Base-by-base conservation (phyloP, 2,888 invertebrate species). In the Amiota mariae region DNA sequence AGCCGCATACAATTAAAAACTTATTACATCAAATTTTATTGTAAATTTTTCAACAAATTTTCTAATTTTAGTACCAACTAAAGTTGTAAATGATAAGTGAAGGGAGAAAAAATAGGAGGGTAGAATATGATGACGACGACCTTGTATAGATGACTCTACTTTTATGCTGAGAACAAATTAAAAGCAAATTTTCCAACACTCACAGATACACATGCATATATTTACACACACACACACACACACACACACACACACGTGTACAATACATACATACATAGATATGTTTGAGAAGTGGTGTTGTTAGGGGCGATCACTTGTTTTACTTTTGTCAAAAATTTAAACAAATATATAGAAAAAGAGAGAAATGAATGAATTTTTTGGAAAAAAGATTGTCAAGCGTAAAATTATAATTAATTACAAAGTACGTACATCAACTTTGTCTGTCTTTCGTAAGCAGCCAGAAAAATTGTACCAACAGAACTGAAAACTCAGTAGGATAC, bases 381-480 rank as follows among this genome's bases (percentile, higher is more conserved):
- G 36, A 74, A 78, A 77, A 74, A 77, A 81, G 79, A 76, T 82
- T 81, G 79, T 82, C 79, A 82, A 80, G 84, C 81, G 79, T 81
- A 79, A 85, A 84, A 84, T 84, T 84, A 84, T 85, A 84, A 84
- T 84, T 84, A 84, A 82, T 84, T 84, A 80, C 76, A 77, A 75
- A 76, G 79, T 75, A 74, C 77, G 51, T 63, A 63, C 63, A 54
- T 54, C 20, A 73, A 73, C 72, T 71, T 54, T 59, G 67, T 67
- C 59, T 61, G 36, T 36, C 66, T 51, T 24, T 12, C 64, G 66
- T 48, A 18, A 15, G 59, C 61, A 36, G 6, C 36, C 36, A 36
- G 2, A 36, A 36, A 36, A 36, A 36, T 36, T 36, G 2, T 36
- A 36, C 36, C 36, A 36, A 36, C 36, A 2, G 6, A 36, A 36